These are phyloP conservation scores for Eupeodes latifasciatus DNA, from an alignment of 2,888 invertebrate genomes.

Conservation along the genomic window DNA sequence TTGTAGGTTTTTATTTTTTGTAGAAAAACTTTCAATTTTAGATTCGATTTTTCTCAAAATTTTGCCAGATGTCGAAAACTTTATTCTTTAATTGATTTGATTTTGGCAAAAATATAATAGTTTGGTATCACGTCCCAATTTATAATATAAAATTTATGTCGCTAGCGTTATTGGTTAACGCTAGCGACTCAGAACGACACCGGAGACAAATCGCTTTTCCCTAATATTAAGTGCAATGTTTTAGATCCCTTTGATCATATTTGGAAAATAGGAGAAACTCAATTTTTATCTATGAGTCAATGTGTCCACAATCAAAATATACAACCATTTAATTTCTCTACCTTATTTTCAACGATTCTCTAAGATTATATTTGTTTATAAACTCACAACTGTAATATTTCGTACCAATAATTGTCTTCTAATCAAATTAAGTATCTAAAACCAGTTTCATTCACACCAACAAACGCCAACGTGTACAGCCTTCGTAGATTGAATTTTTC, in stretches of 20 bases:
- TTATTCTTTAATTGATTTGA: too few species aligned
- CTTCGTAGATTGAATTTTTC: constrained; percentile 17
- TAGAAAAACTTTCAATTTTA: too few species aligned
- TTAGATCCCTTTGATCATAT: background rate
- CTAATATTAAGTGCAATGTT: background rate
- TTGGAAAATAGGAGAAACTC: background rate
- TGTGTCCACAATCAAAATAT: background rate
- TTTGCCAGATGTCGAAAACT: too few species aligned
- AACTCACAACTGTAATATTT: constrained; percentile 49
- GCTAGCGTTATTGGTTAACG: too few species aligned
- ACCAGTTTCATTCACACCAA: constrained; percentile 66
- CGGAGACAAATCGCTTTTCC: too few species aligned
- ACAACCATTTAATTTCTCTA: background rate
- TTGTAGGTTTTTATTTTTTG: too few species aligned
- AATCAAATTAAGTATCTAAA: constrained; percentile 59
- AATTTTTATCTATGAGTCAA: constrained; percentile 4
- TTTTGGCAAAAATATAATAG: too few species aligned
- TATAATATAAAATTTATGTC: too few species aligned
- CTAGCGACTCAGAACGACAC: too few species aligned
- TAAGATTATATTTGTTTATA: constrained; percentile 40
- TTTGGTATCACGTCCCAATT: too few species aligned
- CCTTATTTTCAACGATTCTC: constrained; percentile 7
- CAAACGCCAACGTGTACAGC: constrained; percentile 8
- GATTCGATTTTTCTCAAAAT: too few species aligned
- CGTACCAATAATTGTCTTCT: constrained; percentile 63